These are phyloP conservation scores for Yponomeuta sedellus DNA, from an alignment of 2,888 invertebrate species.

Conservation along the genomic window DNA sequence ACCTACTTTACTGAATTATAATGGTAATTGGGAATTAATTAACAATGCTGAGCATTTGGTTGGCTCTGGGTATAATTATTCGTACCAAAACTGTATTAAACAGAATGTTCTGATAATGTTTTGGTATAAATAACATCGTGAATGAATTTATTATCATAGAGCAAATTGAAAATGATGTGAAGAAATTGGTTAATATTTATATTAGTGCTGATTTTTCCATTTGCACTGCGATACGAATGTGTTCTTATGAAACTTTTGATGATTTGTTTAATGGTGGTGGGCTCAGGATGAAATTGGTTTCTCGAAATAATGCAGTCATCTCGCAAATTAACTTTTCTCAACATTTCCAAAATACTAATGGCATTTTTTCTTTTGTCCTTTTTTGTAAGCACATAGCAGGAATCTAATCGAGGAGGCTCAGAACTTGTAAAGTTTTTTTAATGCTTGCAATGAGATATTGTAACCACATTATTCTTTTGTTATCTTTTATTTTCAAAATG, in stretches of 20 bases:
- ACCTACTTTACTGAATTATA: background rate
- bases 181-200: background rate
- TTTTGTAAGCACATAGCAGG: conserved; percentile 75
- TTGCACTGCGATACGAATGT: background rate
- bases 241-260: background rate
- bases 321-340: conserved; percentile 34
- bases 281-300: background rate
- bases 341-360: conserved; percentile 64
- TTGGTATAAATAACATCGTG: background rate
- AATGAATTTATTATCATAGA: background rate
- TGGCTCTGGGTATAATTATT: background rate
- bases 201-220: background rate
- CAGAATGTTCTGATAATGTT: background rate
- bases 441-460: conserved; percentile 64
- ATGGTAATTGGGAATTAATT: background rate
- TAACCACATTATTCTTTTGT: background rate
- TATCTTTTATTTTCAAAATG: conserved; percentile 26
- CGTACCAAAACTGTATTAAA: background rate
- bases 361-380: conserved; percentile 67
- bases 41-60: background rate
- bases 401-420: conserved; percentile 72
- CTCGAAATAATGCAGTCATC: conserved; percentile 30
- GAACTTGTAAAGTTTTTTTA: conserved; percentile 68
- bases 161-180: background rate
- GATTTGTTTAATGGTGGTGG: conserved; percentile 14